Percentiles rank a stretch among this genome's conserved stretches.
Evolutionary conservation across 2,888 invertebrate genomes (phyloP).

Genomic region (Parelbella ahira): DNA sequence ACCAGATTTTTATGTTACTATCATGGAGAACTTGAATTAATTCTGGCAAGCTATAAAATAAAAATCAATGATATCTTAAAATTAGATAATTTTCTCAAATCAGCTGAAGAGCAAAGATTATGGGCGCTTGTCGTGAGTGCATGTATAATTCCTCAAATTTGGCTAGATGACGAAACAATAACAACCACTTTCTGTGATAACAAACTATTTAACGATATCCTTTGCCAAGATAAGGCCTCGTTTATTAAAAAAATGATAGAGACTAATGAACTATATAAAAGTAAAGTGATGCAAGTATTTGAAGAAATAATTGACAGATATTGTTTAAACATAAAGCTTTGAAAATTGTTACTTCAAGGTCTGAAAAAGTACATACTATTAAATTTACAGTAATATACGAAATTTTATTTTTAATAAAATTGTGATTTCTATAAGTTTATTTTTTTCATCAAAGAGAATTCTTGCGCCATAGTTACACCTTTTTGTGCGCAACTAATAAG

Average conservation of each 20-base stretch:
- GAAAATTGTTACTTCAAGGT: too few species aligned
- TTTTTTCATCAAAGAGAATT: too few species aligned
- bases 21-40: conserved; percentile 64
- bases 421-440: too few species aligned
- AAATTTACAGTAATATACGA: too few species aligned
- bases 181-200: conserved; percentile 66
- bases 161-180: conserved; percentile 73
- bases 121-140: conserved; percentile 79
- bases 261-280: conserved; percentile 66
- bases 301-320: conserved; percentile 78
- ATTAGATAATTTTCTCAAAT: conserved; percentile 59
- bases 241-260: conserved; percentile 79
- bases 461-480: too few species aligned
- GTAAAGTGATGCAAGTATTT: conserved; percentile 74
- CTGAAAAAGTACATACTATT: too few species aligned
- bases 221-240: conserved; percentile 70
- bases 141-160: conserved; percentile 75
- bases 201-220: conserved; percentile 76
- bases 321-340: conserved; percentile 41
- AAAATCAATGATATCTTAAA: conserved; percentile 58
- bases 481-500: too few species aligned
- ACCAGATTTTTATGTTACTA: conserved; percentile 77
- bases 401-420: too few species aligned
- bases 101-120: conserved; percentile 69
- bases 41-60: conserved; percentile 59